Base-by-base conservation (phyloP, 2,113 vertebrate species). In the Gasterosteus nipponicus region DNA sequence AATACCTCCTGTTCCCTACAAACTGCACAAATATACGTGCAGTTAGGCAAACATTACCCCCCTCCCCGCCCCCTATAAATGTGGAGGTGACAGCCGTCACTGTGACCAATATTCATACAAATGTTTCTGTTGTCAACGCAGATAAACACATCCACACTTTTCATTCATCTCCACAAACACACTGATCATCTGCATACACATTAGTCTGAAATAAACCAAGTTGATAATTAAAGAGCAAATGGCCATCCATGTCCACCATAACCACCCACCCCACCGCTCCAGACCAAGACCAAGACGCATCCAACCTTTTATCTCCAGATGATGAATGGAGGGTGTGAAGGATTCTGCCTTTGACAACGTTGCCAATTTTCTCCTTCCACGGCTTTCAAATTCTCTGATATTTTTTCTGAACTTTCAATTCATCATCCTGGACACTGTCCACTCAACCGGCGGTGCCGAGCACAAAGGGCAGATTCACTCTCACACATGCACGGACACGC, bases 281-380 rank as follows among this genome's bases (percentile, higher is more conserved):
- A n/a, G 69, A 38, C 29, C 31, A 35, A 44, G 29, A 56, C n/a
- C 57, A 54, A 31, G 18, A 63, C 35, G 69, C 84, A 74, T 81
- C 78, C 88, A 89, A 90, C 92, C 89, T 91, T 92, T 91, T 89
- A 92, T 90, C 89, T 87, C 67, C 44, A 47, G 84, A 89, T 90
- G 92, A 92, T 92, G 80, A 91, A 92, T 91, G 88, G 86, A 75
- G 78, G 71, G 29, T 47, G 69, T 81, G 82, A 81, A 76, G 76
- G 83, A 82, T 89, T 83, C 86, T 80, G 86, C 82, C 85, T 82
- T 71, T 81, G 86, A 93, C 86, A 87, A 89, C 74, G 84, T 85
- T 88, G 87, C 84, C 92, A 91, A 90, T 93, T 93, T 92, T 92
- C 89, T 86, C 85, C 91, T 87, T 90, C 87, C 82, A 75, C 89